Evolutionary conservation across 2,888 invertebrate genomes (phyloP).

Genomic region (Sclerodermus sp.): DNA sequence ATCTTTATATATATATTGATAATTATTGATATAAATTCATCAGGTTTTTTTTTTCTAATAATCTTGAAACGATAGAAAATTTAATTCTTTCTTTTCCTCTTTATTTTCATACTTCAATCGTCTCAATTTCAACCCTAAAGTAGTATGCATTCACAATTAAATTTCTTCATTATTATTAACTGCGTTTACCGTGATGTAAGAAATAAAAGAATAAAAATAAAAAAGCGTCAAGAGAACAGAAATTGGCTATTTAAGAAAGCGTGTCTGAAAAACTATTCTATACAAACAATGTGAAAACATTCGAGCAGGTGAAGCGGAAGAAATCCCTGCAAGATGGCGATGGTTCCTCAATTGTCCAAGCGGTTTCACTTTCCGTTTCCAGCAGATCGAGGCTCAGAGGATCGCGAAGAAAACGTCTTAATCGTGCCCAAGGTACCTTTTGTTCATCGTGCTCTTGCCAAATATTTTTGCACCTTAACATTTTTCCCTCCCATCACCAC

Average conservation of each 20-base stretch:
- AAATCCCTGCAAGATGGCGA: slow-evolving; percentile 37
- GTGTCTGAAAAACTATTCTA: neutral
- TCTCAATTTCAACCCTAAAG: no score
- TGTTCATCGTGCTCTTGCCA: slow-evolving; percentile 13
- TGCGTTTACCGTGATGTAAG: no score
- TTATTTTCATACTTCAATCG: no score
- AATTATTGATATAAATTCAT: no score
- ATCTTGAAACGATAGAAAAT: no score
- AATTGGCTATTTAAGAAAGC: neutral
- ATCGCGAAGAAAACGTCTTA: slow-evolving; percentile 36
- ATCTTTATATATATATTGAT: no score
- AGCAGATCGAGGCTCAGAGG: slow-evolving; percentile 34
- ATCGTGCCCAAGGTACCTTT: slow-evolving; percentile 44
- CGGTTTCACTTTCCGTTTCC: slow-evolving; percentile 33
- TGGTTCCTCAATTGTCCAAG: slow-evolving; percentile 29
- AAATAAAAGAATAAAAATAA: no score
- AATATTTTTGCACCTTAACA: neutral
- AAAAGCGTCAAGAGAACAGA: no score
- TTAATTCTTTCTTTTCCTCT: no score
- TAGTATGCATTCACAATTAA: no score
- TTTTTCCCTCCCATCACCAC: neutral
- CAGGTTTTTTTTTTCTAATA: no score
- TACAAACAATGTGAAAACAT: neutral
- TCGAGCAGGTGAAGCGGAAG: slow-evolving; percentile 51
- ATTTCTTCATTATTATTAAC: no score